Conservation (phyloP, 2,888 invertebrate species). For the Helleia helle region DNA sequence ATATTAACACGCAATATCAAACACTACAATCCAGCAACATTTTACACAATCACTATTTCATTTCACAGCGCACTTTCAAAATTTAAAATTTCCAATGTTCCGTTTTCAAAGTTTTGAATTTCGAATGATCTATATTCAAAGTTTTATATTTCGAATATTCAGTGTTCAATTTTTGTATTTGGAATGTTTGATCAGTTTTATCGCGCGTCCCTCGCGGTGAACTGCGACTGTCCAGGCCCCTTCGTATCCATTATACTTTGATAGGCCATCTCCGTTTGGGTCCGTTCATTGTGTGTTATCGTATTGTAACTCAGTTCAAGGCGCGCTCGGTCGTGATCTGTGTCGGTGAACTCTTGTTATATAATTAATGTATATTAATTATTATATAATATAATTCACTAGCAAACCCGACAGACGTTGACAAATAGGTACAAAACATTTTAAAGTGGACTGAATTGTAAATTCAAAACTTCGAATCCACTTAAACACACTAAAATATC, state of each 20-base stretch:
- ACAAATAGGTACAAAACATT: no score
- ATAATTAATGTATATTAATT: not conserved
- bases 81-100: not conserved
- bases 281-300: constrained; percentile 42
- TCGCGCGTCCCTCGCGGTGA: constrained; percentile 38
- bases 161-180: not conserved
- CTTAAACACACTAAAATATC: no score
- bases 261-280: constrained; percentile 65
- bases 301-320: constrained; percentile 22
- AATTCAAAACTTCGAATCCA: no score
- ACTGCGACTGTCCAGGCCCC: constrained; percentile 57
- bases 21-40: not conserved
- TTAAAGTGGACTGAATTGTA: no score
- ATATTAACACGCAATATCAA: no score
- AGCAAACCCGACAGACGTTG: not conserved
- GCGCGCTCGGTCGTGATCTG: constrained; percentile 15
- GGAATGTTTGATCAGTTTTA: not conserved
- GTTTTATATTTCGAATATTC: not conserved
- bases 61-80: not conserved
- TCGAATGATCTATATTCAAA: not conserved
- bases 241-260: constrained; percentile 62
- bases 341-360: constrained; percentile 24
- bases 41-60: not conserved
- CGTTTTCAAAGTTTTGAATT: not conserved
- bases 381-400: not conserved